These are phyloP conservation scores for Arrhamphus sclerolepis DNA, from an alignment of 2,797 vertebrate species.

Conservation along the genomic window DNA sequence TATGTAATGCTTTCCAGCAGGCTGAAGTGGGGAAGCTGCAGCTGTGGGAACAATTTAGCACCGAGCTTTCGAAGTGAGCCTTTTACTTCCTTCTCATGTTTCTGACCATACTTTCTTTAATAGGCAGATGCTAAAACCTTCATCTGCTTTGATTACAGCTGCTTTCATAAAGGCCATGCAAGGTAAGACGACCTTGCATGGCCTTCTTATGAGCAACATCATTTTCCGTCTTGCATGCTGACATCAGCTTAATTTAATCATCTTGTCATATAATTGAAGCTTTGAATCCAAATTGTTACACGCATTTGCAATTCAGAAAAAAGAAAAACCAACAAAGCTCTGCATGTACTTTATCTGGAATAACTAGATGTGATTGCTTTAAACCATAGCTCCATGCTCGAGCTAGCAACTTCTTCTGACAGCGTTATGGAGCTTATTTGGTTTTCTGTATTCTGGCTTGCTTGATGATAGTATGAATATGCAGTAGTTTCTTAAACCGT, in stretches of 20 bases:
- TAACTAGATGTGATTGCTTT: constrained; percentile 47
- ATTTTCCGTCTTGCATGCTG: neutral
- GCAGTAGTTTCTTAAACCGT: constrained; percentile 11
- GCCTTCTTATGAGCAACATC: neutral
- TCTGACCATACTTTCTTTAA: too few relatives aligned
- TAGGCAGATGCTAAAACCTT: too few relatives aligned
- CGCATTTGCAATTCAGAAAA: neutral
- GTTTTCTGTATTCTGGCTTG: constrained; percentile 22
- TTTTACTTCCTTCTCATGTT: too few relatives aligned
- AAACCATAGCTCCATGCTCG: constrained; percentile 11
- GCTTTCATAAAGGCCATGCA: too few relatives aligned
- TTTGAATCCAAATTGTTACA: neutral
- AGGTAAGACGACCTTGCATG: too few relatives aligned
- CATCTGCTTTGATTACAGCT: too few relatives aligned
- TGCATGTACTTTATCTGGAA: constrained; percentile 22
- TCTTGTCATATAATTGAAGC: neutral
- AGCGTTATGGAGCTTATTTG: constrained; percentile 43
- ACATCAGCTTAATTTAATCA: neutral
- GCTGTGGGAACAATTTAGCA: too few relatives aligned
- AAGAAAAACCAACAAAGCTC: neutral
- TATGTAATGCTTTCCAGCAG: too few relatives aligned
- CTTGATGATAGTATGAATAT: constrained; percentile 12
- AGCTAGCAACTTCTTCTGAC: constrained; percentile 35
- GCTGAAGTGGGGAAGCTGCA: too few relatives aligned
- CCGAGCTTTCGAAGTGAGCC: too few relatives aligned